Evolutionary conservation across 1,140 invertebrate species (phyloP).

Genomic region (Nasonia giraulti): DNA sequence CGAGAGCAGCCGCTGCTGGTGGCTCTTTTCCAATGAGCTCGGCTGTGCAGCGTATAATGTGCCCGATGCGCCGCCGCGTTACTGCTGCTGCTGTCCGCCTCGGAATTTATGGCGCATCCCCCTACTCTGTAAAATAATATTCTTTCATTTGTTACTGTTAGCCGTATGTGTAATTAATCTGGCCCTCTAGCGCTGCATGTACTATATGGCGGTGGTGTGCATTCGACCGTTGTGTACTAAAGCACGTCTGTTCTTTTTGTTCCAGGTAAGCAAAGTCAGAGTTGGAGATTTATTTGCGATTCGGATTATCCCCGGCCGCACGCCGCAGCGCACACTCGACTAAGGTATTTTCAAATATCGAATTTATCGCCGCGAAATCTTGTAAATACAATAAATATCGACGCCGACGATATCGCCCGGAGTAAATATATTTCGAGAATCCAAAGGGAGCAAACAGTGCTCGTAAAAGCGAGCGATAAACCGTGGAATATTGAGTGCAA

Average conservation of each 20-base stretch:
- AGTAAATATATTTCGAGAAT: slow-evolving; percentile 4
- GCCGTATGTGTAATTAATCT: not conserved
- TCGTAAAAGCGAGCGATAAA: not conserved
- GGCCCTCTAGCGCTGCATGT: not conserved
- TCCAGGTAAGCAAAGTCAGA: slow-evolving; percentile 20
- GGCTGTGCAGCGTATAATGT: not conserved
- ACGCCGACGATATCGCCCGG: not conserved
- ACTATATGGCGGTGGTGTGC: not conserved
- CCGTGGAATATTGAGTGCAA: not conserved
- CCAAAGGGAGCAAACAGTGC: not conserved
- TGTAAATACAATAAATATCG: not conserved
- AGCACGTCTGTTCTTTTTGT: slow-evolving; percentile 2
- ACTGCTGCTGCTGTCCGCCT: not conserved
- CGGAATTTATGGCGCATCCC: not conserved
- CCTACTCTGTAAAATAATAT: not conserved
- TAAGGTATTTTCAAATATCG: not conserved
- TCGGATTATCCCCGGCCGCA: not conserved
- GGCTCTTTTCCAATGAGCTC: slow-evolving; percentile 31
- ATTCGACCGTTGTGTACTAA: too few relatives aligned
- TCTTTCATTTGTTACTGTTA: slow-evolving; percentile 4
- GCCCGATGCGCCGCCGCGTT: not conserved
- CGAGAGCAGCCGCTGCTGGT: slow-evolving; percentile 24
- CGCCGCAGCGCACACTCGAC: too few relatives aligned
- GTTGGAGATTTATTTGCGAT: not conserved
- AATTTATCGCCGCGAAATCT: not conserved